Percentiles rank a stretch among this genome's conserved stretches.
phyloP scores from a whole-genome alignment of 2,797 vertebrate genomes.

The Pseudochaenichthys georgianus region DNA sequence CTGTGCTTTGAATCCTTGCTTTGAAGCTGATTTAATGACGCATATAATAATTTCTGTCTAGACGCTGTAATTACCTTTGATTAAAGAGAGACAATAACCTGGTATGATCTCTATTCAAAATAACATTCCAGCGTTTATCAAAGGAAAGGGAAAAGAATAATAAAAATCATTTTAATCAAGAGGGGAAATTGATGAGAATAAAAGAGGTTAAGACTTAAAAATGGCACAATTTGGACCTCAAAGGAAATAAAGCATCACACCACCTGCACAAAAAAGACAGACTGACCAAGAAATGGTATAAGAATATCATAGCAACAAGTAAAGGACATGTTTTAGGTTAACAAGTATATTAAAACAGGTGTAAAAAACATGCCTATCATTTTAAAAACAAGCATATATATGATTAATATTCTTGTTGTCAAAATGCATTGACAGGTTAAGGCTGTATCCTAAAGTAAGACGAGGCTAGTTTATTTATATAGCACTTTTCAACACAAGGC shows the following conservation, averaged over 20 bases:
- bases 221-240: not conserved
- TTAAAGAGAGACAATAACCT: constrained; percentile 20
- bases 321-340: not conserved
- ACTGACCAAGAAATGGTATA: not conserved
- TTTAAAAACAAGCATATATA: not conserved
- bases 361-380: not conserved
- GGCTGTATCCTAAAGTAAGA: too few relatives aligned
- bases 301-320: not conserved
- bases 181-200: not conserved
- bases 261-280: not conserved
- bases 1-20: constrained; percentile 54
- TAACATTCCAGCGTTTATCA: constrained; percentile 9
- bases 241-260: not conserved
- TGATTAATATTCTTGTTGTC: not conserved
- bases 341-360: not conserved
- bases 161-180: constrained; percentile 14
- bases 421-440: not conserved
- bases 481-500: too few relatives aligned
- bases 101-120: constrained; percentile 1
- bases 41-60: constrained; percentile 32
- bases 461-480: too few relatives aligned
- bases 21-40: constrained; percentile 38
- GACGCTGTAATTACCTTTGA: constrained; percentile 18
- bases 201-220: not conserved
- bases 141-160: constrained; percentile 1